Evolutionary conservation across 2,797 vertebrate genomes (phyloP).

Genomic region (Pseudotriccus pelzelni): DNA sequence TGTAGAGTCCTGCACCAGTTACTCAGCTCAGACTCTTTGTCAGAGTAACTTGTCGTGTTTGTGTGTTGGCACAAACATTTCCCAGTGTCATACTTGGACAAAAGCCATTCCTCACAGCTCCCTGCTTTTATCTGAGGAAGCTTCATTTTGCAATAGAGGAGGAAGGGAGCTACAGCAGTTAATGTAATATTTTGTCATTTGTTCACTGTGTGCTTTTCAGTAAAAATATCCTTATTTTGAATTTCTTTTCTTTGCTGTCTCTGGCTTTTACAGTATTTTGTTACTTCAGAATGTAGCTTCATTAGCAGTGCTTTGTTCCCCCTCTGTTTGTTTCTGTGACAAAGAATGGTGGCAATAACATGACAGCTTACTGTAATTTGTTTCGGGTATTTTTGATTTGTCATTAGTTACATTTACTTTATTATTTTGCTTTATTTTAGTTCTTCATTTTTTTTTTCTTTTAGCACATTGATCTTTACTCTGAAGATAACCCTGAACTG

Average conservation of each 20-base stretch:
- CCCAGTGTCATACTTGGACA: background rate
- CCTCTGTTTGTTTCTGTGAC: constrained; percentile 28
- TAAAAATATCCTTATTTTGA: constrained; percentile 22
- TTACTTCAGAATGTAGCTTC: constrained; percentile 20
- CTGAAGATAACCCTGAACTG: constrained; percentile 73
- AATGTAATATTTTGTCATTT: constrained; percentile 11
- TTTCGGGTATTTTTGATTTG: constrained; percentile 44
- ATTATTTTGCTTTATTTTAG: constrained; percentile 78
- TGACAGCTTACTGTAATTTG: constrained; percentile 34
- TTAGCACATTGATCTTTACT: constrained; percentile 80
- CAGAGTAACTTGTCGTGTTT: background rate
- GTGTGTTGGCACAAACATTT: background rate
- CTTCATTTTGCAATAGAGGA: background rate
- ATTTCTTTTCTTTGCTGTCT: constrained; percentile 50
- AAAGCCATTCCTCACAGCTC: background rate
- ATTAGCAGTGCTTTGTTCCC: constrained; percentile 41
- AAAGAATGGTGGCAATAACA: constrained; percentile 7
- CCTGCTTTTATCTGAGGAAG: background rate
- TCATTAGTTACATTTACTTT: constrained; percentile 61
- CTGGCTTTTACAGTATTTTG: constrained; percentile 17
- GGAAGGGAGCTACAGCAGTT: background rate
- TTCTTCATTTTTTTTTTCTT: constrained; percentile 79
- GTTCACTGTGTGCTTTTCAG: constrained; percentile 46
- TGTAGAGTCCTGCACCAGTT: background rate
- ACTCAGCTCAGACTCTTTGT: background rate